Evolutionary conservation across 2,888 invertebrate species (phyloP), one percentile per base, ranked within the genome.

Genomic region (Yponomeuta sedellus): DNA sequence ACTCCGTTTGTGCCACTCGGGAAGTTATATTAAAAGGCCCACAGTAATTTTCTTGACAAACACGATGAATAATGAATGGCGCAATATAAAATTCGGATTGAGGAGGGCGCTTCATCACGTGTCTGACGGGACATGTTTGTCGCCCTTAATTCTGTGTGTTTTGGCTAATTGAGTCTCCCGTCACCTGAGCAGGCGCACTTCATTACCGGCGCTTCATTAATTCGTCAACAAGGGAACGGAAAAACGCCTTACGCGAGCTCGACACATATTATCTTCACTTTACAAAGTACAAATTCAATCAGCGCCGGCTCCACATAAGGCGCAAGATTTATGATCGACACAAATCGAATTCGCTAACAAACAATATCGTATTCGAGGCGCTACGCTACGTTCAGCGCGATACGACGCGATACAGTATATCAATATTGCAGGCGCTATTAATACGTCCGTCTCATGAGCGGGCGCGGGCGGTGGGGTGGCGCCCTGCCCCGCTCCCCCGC

Each of bases 391-490:
- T 86, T 84, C 56, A 57, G 44, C 16, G 84, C 86, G 83, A 83
- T 86, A 52, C 56, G 44, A 56, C 59, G 63, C 86, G 85, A 83
- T 86, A 86, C 86, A 87, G 89, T 91, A 87, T 90, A 90, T 89
- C 91, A 91, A 90, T 91, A 91, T 91, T 91, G 91, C 91, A 89
- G 86, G 86, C 88, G 89, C 89, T 90, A 90, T 91, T 90, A 90
- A 90, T 91, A 90, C 88, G 88, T 86, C 87, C 91, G 90, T 90
- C 90, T 90, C 90, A 88, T 87, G 88, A 88, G 86, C 85, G 86
- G 82, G 83, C 80, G 77, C 77, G 73, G 75, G 75, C 67, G 67
- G 66, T 70, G 66, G 69, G 68, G 69, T 68, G 68, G 75, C 76
- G 74, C 73, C 73, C 69, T 71, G 68, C 68, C 79, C 83, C 84